These are phyloP conservation scores for Corynorhinus townsendii DNA, from an alignment of 2,113 vertebrate species.

Conservation along the genomic window DNA sequence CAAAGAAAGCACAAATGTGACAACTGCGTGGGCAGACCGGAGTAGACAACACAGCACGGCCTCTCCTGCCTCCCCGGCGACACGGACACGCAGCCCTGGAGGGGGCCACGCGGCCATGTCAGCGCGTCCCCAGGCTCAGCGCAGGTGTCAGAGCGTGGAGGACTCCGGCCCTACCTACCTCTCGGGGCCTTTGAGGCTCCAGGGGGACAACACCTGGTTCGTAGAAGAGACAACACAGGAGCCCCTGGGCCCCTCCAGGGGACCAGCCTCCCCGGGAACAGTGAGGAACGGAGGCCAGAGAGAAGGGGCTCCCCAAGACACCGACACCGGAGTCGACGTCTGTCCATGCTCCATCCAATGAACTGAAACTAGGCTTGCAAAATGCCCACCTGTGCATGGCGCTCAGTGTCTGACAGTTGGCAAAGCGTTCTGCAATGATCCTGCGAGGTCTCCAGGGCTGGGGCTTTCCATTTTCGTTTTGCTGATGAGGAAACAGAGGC, in stretches of 20 bases:
- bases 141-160: accelerated
- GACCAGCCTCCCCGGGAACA: not conserved
- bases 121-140: accelerated
- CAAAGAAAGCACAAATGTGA: not conserved
- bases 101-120: accelerated
- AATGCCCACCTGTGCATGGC: not conserved
- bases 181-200: not conserved
- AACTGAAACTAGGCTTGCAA: not conserved
- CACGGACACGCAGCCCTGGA: accelerated
- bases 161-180: accelerated
- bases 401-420: not conserved
- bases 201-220: not conserved
- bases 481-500: not conserved
- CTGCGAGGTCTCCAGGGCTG: not conserved
- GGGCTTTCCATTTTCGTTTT: accelerated
- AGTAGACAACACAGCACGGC: accelerated
- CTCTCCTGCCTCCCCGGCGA: accelerated
- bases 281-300: not conserved
- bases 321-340: accelerated
- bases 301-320: not conserved
- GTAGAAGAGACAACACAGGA: accelerated
- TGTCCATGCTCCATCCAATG: not conserved
- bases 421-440: accelerated
- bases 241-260: accelerated
- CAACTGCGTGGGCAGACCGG: not conserved